Conservation (phyloP, 2,888 invertebrate species). For the Steromphala cineraria region DNA sequence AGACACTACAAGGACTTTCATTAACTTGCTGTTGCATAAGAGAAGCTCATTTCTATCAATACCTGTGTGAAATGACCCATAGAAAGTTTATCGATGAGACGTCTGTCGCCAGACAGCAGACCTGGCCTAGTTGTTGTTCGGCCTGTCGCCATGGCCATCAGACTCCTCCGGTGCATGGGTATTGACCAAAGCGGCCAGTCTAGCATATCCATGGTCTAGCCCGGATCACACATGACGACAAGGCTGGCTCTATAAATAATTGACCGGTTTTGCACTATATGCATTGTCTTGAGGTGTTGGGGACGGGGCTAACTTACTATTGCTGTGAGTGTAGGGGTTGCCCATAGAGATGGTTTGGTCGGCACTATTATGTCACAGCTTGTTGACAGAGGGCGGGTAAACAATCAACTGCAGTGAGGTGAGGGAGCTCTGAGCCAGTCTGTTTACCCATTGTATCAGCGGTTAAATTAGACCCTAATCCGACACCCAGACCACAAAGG, state of each 20-base stretch:
- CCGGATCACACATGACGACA: not conserved
- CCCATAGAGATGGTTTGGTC: not conserved
- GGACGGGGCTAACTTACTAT: not conserved
- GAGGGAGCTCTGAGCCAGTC: not conserved
- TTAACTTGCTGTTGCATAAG: too few species aligned
- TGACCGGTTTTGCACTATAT: conserved; percentile 7
- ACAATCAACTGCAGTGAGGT: not conserved
- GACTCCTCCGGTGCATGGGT: not conserved
- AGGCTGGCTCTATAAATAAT: conserved; percentile 9
- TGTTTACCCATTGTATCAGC: conserved; percentile 24
- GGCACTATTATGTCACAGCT: conserved; percentile 14
- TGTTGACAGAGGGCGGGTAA: conserved; percentile 6
- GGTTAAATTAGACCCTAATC: conserved; percentile 28
- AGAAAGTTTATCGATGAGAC: not conserved
- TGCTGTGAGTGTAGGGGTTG: not conserved
- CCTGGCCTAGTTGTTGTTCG: too few species aligned
- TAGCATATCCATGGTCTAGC: not conserved
- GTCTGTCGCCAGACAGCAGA: not conserved
- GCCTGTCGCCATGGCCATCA: conserved; percentile 1
- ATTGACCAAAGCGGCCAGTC: conserved; percentile 7
- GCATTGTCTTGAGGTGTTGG: not conserved
- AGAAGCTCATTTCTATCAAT: too few species aligned
- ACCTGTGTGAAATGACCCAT: too few species aligned
- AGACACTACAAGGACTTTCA: too few species aligned
- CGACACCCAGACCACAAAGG: conserved; percentile 16